These are phyloP conservation scores for Diaperis boleti DNA, from an alignment of 2,888 invertebrate genomes.

Conservation along the genomic window DNA sequence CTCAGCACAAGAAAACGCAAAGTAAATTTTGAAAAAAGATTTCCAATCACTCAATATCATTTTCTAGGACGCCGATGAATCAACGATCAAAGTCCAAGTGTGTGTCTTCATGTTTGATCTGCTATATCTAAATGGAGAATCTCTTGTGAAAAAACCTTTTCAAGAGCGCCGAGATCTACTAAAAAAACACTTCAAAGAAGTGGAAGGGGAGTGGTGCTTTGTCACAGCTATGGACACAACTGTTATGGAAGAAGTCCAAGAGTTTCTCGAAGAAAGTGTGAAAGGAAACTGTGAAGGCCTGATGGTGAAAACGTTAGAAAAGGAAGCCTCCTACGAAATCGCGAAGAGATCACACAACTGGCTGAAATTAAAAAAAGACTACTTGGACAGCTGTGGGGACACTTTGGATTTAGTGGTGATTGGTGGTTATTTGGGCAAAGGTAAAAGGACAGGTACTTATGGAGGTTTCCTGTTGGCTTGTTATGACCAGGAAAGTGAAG, in stretches of 20 bases:
- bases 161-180: conserved; percentile 79
- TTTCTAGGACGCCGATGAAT: conserved; percentile 77
- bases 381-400: conserved; percentile 96
- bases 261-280: conserved; percentile 93
- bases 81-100: conserved; percentile 82
- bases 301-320: conserved; percentile 95
- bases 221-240: conserved; percentile 86
- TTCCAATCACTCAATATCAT: neutral
- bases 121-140: conserved; percentile 88
- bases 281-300: conserved; percentile 98
- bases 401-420: conserved; percentile 96
- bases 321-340: conserved; percentile 95
- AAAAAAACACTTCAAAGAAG: conserved; percentile 76
- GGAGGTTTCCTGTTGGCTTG: conserved; percentile 97
- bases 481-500: conserved; percentile 89
- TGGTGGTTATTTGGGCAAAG: conserved; percentile 93
- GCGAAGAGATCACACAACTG: conserved; percentile 94
- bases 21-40: conserved; percentile 67
- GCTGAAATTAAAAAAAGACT: conserved; percentile 98
- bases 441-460: conserved; percentile 91
- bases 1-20: conserved; percentile 96
- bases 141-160: conserved; percentile 86
- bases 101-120: conserved; percentile 98
- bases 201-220: conserved; percentile 88
- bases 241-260: conserved; percentile 91